Evolutionary conservation across 2,113 vertebrate genomes (phyloP).

Genomic region (Thomomys bottae): DNA sequence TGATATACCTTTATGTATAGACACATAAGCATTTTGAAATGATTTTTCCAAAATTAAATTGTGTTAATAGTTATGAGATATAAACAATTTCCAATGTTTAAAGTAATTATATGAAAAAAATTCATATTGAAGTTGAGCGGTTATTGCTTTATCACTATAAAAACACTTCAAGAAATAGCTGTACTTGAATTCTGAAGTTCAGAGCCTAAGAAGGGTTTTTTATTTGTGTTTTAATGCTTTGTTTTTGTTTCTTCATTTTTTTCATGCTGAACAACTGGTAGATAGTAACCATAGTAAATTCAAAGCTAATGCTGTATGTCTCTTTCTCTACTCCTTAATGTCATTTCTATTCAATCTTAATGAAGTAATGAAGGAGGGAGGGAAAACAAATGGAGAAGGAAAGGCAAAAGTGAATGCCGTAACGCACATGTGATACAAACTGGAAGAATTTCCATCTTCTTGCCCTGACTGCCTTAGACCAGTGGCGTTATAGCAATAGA

Average conservation of each 20-base stretch:
- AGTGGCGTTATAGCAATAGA: neutral
- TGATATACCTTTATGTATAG: too few relatives aligned
- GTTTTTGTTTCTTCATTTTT: neutral
- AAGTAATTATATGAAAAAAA: neutral
- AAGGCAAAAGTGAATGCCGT: fast-evolving
- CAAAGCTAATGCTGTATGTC: neutral
- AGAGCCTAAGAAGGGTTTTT: neutral
- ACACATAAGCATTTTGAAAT: too few relatives aligned
- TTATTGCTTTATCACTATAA: neutral
- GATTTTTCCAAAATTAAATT: neutral
- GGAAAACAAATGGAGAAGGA: fast-evolving
- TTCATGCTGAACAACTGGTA: neutral
- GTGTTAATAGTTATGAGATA: neutral
- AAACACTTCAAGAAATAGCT: neutral
- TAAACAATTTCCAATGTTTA: neutral
- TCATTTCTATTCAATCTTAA: neutral
- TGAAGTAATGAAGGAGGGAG: neutral
- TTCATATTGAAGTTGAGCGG: neutral
- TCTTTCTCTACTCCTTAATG: neutral
- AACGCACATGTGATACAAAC: neutral
- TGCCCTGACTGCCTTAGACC: neutral
- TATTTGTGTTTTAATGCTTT: neutral
- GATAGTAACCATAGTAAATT: neutral
- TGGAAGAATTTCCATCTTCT: fast-evolving
- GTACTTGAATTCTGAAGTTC: neutral